Conservation (phyloP, 2,113 vertebrate species). For the Lepus timidus region DNA sequence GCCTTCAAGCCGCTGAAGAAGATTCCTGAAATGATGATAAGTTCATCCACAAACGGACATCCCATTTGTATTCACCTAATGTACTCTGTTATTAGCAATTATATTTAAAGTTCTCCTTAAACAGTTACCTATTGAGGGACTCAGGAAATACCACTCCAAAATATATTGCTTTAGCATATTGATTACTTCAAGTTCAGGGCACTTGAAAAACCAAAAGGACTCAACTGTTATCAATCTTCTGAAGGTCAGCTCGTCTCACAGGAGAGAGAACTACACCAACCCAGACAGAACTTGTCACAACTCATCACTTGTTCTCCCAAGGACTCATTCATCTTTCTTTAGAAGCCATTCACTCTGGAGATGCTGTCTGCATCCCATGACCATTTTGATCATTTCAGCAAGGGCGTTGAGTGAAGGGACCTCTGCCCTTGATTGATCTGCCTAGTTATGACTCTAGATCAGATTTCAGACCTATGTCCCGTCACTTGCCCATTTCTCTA, state of each 20-base stretch:
- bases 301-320: not conserved
- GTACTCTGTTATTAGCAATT: too few relatives aligned
- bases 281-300: not conserved
- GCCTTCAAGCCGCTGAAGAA: too few relatives aligned
- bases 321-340: not conserved
- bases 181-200: not conserved
- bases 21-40: too few relatives aligned
- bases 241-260: not conserved
- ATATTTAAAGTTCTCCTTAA: too few relatives aligned
- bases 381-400: not conserved
- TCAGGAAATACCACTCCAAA: too few relatives aligned
- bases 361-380: not conserved
- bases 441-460: not conserved
- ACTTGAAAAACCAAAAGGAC: not conserved
- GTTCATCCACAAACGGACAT: too few relatives aligned
- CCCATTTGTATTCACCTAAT: too few relatives aligned
- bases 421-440: not conserved
- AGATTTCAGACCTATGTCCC: not conserved
- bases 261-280: not conserved
- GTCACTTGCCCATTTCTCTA: not conserved
- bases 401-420: not conserved
- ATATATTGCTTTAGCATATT: not conserved
- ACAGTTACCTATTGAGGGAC: too few relatives aligned
- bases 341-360: not conserved
- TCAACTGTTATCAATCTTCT: not conserved